Evolutionary conservation across 1,140 invertebrate genomes (phyloP).

Genomic region (Drosophila repleta): DNA sequence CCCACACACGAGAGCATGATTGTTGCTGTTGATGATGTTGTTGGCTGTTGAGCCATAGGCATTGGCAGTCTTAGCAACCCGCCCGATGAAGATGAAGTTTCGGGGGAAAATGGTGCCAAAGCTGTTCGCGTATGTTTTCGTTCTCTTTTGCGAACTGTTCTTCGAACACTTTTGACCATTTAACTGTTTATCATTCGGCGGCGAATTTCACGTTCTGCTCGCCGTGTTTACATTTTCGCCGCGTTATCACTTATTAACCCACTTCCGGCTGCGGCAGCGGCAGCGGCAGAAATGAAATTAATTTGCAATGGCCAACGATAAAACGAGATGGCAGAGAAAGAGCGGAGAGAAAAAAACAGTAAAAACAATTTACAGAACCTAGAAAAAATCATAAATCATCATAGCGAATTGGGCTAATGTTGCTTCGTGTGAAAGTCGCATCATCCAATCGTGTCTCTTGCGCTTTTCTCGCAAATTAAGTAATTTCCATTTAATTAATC

Average conservation of each 20-base stretch:
- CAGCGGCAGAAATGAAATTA: constrained; percentile 64
- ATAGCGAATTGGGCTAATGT: constrained; percentile 76
- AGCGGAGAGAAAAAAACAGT: constrained; percentile 19
- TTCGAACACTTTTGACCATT: constrained; percentile 11
- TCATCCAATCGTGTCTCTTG: constrained; percentile 7
- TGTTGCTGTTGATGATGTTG: background rate
- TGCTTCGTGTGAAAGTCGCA: constrained; percentile 68
- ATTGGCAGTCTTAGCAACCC: background rate
- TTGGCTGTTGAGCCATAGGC: too few species aligned
- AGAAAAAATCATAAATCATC: constrained; percentile 77
- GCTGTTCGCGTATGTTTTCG: constrained; percentile 18
- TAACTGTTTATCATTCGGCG: constrained; percentile 38
- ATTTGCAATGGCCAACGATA: constrained; percentile 56
- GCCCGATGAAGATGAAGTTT: background rate
- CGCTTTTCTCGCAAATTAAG: constrained; percentile 54
- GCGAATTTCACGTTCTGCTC: constrained; percentile 56
- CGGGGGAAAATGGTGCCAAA: constrained; percentile 42
- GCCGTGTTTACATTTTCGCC: constrained; percentile 66
- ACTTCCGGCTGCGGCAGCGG: constrained; percentile 70
- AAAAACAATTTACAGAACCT: constrained; percentile 72
- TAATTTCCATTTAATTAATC: constrained; percentile 69
- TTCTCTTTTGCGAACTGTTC: constrained; percentile 13
- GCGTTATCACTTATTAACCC: constrained; percentile 78
- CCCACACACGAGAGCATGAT: background rate
- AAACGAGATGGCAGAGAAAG: background rate